A percentile compares a stretch with the other conserved stretches of the same genome.
Evolutionary conservation across 37 sponge, comb jelly and placozoan genomes (phyloP).

Genomic region (Geodia barretti): DNA sequence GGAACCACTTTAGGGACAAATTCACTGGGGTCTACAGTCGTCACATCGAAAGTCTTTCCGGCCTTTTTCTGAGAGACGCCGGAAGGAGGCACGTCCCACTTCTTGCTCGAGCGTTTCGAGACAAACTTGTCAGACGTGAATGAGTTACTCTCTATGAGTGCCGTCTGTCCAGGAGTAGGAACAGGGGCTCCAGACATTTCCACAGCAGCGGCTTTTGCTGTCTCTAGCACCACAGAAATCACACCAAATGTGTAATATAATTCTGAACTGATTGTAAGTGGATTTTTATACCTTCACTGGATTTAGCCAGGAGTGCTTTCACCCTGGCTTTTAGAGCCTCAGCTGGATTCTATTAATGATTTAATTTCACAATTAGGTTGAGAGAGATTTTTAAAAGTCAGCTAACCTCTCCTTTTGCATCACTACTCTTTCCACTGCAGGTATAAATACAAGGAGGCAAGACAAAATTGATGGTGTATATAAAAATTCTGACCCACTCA

Average conservation of each 20-base stretch:
- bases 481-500: no score
- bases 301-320: conserved; percentile 41
- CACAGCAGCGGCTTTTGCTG: no score
- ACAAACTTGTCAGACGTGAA: conserved; percentile 14
- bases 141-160: conserved; percentile 20
- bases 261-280: no score
- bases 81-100: background rate
- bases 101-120: background rate
- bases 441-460: no score
- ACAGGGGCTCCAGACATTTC: background rate
- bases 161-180: conserved; percentile 21
- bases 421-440: no score
- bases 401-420: no score
- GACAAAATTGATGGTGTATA: no score
- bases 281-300: background rate
- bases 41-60: background rate
- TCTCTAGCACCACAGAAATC: background rate
- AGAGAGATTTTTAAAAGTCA: no score
- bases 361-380: no score
- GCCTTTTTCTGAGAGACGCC: background rate
- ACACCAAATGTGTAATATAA: no score
- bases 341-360: conserved; percentile 61
- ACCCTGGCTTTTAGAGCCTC: conserved; percentile 41
- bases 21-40: background rate
- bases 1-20: background rate